Percentiles rank a stretch among this genome's conserved stretches.
phyloP scores from a whole-genome alignment of 2,113 vertebrate species.

The Malurus melanocephalus region DNA sequence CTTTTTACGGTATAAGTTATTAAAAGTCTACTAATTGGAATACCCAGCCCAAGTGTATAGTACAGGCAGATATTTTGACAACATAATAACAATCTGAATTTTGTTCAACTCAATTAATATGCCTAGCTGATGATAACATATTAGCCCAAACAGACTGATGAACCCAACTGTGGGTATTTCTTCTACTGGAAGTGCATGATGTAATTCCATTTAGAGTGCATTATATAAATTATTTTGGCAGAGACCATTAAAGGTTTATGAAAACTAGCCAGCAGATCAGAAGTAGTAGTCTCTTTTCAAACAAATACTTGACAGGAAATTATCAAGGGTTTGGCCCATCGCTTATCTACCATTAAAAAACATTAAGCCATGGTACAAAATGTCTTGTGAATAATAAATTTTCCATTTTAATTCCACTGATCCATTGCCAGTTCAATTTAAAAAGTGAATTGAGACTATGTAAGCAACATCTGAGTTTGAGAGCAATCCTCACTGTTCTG shows the following conservation, averaged over 20 bases:
- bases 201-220: slow-evolving; percentile 29
- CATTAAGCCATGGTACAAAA: slow-evolving; percentile 33
- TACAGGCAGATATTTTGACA: background rate
- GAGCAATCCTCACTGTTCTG: background rate
- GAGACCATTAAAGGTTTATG: slow-evolving; percentile 38
- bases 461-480: slow-evolving; percentile 11
- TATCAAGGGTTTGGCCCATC: slow-evolving; percentile 4
- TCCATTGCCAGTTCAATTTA: slow-evolving; percentile 29
- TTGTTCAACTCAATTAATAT: background rate
- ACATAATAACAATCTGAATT: background rate
- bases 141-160: background rate
- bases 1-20: background rate
- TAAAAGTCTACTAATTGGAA: background rate
- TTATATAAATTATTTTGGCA: slow-evolving; percentile 61
- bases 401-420: slow-evolving; percentile 21
- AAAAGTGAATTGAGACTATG: slow-evolving; percentile 4
- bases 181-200: slow-evolving; percentile 35
- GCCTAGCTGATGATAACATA: background rate
- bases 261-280: slow-evolving; percentile 41
- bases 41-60: background rate
- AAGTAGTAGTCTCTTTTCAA: slow-evolving; percentile 36
- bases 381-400: slow-evolving; percentile 30
- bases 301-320: slow-evolving; percentile 45
- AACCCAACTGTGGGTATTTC: background rate
- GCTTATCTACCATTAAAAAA: slow-evolving; percentile 32